phyloP scores from a whole-genome alignment of 2,113 vertebrate species.

The Terrapene triunguis region DNA sequence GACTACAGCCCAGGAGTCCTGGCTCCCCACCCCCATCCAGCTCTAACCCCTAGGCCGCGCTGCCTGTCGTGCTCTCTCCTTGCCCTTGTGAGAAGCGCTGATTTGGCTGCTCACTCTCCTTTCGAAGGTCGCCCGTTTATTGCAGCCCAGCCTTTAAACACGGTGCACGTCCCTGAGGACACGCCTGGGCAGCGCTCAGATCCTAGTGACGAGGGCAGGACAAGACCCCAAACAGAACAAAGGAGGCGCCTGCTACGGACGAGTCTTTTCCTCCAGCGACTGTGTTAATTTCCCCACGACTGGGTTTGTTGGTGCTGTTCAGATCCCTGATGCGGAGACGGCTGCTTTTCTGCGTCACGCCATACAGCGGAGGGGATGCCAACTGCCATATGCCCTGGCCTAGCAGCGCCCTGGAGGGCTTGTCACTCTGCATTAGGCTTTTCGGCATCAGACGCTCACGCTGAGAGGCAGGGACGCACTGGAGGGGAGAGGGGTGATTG shows the following conservation, averaged over 20 bases:
- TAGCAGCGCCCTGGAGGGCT: background rate
- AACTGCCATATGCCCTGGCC: too few species aligned
- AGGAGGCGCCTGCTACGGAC: background rate
- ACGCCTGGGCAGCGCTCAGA: background rate
- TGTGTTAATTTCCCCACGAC: background rate
- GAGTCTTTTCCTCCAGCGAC: too few species aligned
- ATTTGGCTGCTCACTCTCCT: background rate
- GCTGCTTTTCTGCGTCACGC: background rate
- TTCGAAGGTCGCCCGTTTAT: constrained; percentile 25
- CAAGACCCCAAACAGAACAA: background rate
- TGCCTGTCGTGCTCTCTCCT: background rate
- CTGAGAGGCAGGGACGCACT: background rate
- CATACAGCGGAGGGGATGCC: background rate
- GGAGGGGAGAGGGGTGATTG: background rate
- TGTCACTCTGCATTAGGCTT: background rate
- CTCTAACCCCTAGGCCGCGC: background rate
- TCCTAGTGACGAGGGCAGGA: too few species aligned
- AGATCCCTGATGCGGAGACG: background rate
- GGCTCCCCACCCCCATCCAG: background rate
- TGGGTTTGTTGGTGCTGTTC: too few species aligned
- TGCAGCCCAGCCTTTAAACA: background rate
- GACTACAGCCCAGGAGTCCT: background rate
- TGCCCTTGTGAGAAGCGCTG: background rate
- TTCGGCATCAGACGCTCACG: background rate
- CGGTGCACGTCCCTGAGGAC: background rate